Percentiles rank a stretch among this genome's conserved stretches.
These are phyloP conservation scores for Balaenoptera acutorostrata DNA, from an alignment of 2,113 vertebrate genomes.

Conservation along the genomic window DNA sequence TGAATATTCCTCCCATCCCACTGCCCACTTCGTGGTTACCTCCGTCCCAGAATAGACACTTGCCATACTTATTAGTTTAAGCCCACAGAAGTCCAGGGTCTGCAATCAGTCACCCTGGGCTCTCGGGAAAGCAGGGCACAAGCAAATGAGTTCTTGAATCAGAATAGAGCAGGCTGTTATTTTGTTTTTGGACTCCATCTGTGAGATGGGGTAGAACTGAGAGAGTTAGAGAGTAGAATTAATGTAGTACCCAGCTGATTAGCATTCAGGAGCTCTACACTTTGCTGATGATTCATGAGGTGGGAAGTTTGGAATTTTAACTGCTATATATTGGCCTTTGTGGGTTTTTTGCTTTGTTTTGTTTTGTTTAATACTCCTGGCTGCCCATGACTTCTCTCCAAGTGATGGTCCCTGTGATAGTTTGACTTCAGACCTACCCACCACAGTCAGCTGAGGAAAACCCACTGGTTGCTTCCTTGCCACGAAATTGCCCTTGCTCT, in stretches of 20 bases:
- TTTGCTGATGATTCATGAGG: not conserved
- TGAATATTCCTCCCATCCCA: not conserved
- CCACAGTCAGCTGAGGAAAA: not conserved
- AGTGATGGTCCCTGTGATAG: not conserved
- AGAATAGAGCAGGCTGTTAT: not conserved
- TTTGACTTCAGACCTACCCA: not conserved
- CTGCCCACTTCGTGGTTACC: not conserved
- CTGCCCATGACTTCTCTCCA: not conserved
- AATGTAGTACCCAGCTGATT: not conserved
- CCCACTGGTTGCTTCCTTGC: not conserved
- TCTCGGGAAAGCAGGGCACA: not conserved
- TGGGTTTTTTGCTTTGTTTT: not conserved
- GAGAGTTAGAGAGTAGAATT: not conserved
- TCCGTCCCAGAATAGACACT: not conserved
- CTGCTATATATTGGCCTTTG: not conserved
- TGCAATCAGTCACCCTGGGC: not conserved
- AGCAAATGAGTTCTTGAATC: not conserved
- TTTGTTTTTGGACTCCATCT: slow-evolving; percentile 26
- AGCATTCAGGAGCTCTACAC: not conserved
- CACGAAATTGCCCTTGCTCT: not conserved
- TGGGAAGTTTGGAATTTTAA: slow-evolving; percentile 23
- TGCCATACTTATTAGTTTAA: not conserved
- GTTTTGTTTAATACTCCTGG: not conserved
- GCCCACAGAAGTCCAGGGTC: not conserved
- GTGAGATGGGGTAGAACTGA: not conserved